phyloP scores from a whole-genome alignment of 2,797 vertebrate species.

The Erpetoichthys calabaricus region DNA sequence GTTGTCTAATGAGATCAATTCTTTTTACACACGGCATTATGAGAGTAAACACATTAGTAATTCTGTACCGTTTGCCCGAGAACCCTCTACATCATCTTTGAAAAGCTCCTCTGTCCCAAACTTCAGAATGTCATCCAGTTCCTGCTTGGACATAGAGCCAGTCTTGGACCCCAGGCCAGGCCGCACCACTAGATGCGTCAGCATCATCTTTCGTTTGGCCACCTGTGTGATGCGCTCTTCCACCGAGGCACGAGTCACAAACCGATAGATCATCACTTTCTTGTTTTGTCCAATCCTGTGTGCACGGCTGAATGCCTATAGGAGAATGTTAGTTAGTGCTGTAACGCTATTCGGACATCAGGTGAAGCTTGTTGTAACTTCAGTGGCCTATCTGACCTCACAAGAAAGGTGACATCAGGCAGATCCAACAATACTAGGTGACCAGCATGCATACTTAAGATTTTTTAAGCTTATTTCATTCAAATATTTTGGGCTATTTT shows the following conservation, averaged over 20 bases:
- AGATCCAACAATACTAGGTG: too few relatives aligned
- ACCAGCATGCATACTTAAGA: too few relatives aligned
- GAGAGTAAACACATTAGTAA: too few relatives aligned
- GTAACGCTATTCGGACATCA: background rate
- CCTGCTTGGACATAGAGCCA: constrained; percentile 95
- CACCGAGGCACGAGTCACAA: constrained; percentile 86
- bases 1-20: too few relatives aligned
- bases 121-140: constrained; percentile 94
- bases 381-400: too few relatives aligned
- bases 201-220: constrained; percentile 98
- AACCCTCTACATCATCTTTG: constrained; percentile 88
- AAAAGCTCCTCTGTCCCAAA: constrained; percentile 96
- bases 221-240: constrained; percentile 97
- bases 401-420: too few relatives aligned
- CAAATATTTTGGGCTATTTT: too few relatives aligned
- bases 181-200: constrained; percentile 89
- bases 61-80: constrained; percentile 34
- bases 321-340: background rate
- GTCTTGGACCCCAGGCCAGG: constrained; percentile 93
- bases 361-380: too few relatives aligned
- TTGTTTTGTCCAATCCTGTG: constrained; percentile 92
- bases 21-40: too few relatives aligned
- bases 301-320: constrained; percentile 86
- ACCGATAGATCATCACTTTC: constrained; percentile 98
- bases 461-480: too few relatives aligned